Base-by-base conservation (phyloP, 2,888 invertebrate genomes). In the Philereme vetulata region DNA sequence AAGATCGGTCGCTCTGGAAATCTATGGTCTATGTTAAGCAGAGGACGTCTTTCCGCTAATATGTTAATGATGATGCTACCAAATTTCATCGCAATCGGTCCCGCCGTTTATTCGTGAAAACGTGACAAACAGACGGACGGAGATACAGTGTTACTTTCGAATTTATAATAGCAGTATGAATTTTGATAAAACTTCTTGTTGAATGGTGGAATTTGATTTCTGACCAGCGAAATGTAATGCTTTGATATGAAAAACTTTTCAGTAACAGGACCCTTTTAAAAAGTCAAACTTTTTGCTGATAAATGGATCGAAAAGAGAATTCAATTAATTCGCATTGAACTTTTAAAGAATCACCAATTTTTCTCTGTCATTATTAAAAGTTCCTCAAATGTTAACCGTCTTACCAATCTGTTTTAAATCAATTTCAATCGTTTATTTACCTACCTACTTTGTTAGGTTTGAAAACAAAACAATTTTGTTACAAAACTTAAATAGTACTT, bases 261-360 rank as follows among this genome's bases (percentile, higher is more conserved):
- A 55, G 48, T 11, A 62, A 40, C 47, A 33, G 44, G 51, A 51
- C 54, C 51, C 40, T 62, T 62, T 58, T 45, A 58, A 55, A 57
- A 54, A 55, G 36, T 42, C 34, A 9, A 67, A 64, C 61, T 64
- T 66, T 66, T 66, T 56, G 4, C 53, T 51, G 53, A 64, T 64
- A 64, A 65, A 64, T 62, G 63, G 52, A 63, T 64, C 62, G 65
- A 64, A 69, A 64, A 56, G 64, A 60, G 55, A 65, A 67, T 65
- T 67, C 62, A 66, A 64, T 66, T 65, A 68, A 64, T 58, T 65
- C 42, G 50, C 54, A 60, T 58, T 62, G 44, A 59, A 64, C 59
- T 64, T 65, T 65, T 52, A 44, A 64, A 68, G 55, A 65, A 66
- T 65, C 54, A 59, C 55, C 10, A 46, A 51, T 62, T 64, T 61